Evolutionary conservation across 2,797 vertebrate species (phyloP).

Genomic region (Mionectes olivaceus): DNA sequence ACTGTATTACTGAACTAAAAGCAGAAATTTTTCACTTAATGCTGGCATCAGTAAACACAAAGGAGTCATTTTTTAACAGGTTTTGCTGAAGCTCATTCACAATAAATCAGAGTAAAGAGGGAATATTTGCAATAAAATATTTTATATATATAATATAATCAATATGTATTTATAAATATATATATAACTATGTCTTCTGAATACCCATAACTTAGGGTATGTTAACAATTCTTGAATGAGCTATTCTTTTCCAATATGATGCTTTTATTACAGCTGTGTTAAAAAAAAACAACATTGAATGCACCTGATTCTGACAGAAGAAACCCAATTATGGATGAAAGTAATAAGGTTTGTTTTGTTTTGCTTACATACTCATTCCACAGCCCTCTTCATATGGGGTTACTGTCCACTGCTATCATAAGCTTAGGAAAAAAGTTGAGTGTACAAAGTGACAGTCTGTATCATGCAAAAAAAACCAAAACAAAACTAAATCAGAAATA

Average conservation of each 20-base stretch:
- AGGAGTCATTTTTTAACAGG: neutral
- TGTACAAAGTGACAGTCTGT: no score
- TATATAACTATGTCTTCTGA: neutral
- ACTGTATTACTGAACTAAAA: neutral
- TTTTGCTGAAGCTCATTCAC: neutral
- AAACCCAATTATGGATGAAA: neutral
- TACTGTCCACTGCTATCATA: neutral
- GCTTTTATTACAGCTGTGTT: neutral
- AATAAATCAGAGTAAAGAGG: neutral
- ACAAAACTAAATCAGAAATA: neutral
- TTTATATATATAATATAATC: neutral
- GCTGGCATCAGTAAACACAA: neutral
- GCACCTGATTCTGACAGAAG: neutral
- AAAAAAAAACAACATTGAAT: neutral
- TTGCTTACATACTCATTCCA: neutral
- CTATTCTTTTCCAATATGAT: neutral
- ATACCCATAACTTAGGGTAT: neutral
- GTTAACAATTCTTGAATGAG: neutral
- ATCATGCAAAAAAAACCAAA: neutral
- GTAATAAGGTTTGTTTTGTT: fast-evolving
- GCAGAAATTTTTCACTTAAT: neutral
- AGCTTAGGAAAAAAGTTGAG: neutral
- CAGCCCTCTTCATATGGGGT: neutral
- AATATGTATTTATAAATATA: neutral
- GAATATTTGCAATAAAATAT: neutral